Evolutionary conservation across 1,140 invertebrate genomes (phyloP), one percentile per base, ranked within the genome.

Genomic region (Drosophila bipectinata): DNA sequence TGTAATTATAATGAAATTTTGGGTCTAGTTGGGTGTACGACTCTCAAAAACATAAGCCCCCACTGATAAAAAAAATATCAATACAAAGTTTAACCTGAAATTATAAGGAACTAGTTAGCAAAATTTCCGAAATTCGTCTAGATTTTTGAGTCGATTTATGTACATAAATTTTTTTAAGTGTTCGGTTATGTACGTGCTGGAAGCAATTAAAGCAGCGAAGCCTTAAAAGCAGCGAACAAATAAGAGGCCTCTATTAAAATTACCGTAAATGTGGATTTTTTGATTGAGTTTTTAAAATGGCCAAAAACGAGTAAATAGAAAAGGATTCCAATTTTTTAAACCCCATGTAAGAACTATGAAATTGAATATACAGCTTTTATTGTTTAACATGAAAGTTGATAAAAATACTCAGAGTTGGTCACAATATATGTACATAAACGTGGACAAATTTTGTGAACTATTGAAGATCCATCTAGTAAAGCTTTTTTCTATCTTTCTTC

Each of bases 1-100:
- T 49, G 9, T 15, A 4, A 18, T 32, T 62, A 8, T 83, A 76
- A 83, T 81, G 74, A 72, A 60, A 75, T 75, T 75, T 66, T 53
- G 59, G 69, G 81, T 61, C 48, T 54, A 15, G 26, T 5, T 6
- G 26, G 26, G 4, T 26, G 26, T 5, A 6, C 18, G 18, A 18
- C 18, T 18, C 18, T 18, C 18, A 44, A 44, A n/a, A 44, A n/a
- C 14, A 2, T 15, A 18, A 15, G 15, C 10, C 10, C 12, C 12
- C 34, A 37, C 34, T 37, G 10, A 37, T 37, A 37, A 37, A 37
- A 32, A 37, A 34, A 34, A 15, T 15, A 10, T 34, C 10, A 2
- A 10, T 10, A 3, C 32, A 9, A 34, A 34, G 32, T 34, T 10
- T 3, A 2, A 4, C 3, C 9, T 10, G 12, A 12, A 10, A 10